These are phyloP conservation scores for Gallirallus australis DNA, from an alignment of 2,797 vertebrate species.

Conservation along the genomic window DNA sequence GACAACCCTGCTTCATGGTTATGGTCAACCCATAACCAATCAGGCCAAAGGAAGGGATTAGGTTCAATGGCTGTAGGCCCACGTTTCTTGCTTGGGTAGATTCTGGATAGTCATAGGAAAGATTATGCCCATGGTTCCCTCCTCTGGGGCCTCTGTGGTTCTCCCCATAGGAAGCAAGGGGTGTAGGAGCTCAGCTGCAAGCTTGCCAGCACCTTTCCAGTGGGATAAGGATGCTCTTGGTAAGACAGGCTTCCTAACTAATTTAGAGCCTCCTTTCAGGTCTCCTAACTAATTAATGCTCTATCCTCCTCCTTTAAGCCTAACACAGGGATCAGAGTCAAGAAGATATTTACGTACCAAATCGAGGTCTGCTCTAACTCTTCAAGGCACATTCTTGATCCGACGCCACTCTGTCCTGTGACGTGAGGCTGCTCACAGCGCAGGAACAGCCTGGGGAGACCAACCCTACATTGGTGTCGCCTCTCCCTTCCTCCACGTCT, in stretches of 20 bases:
- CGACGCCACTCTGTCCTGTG: not conserved
- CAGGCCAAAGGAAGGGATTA: not conserved
- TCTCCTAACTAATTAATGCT: not conserved
- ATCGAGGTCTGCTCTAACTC: not conserved
- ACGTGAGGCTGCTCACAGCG: not conserved
- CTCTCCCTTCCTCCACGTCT: not conserved
- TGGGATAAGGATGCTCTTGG: not conserved
- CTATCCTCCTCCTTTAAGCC: not conserved
- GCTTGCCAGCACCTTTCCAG: accelerated
- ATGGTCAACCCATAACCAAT: not conserved
- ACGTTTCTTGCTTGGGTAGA: not conserved
- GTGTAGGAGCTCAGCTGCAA: not conserved
- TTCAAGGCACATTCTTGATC: not conserved
- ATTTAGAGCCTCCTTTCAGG: not conserved
- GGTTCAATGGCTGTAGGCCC: not conserved
- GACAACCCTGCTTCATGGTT: accelerated
- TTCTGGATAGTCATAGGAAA: not conserved
- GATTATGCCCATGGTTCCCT: not conserved
- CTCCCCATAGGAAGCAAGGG: not conserved
- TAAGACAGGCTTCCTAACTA: not conserved
- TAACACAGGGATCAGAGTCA: not conserved
- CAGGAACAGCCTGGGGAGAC: not conserved
- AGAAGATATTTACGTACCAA: not conserved
- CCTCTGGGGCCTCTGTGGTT: not conserved
- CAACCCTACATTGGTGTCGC: not conserved